phyloP scores from a whole-genome alignment of 2,113 vertebrate species.

The Catagonus wagneri region DNA sequence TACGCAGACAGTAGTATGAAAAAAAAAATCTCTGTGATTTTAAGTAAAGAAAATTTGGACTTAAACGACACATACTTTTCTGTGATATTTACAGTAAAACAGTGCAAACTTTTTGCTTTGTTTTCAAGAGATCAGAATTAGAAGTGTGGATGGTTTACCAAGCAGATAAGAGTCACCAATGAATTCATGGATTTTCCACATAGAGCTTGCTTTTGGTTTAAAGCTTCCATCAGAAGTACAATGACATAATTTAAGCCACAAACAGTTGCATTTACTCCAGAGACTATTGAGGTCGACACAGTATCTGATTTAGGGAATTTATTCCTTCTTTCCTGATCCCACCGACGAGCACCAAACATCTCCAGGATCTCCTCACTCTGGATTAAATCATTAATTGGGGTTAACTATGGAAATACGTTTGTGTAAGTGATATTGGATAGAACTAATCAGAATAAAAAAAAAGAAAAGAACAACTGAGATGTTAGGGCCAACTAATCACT shows the following conservation, averaged over 20 bases:
- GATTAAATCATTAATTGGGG: background rate
- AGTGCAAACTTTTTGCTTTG: background rate
- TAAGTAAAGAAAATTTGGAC: background rate
- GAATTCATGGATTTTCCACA: background rate
- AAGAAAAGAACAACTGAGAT: background rate
- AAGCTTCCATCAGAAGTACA: background rate
- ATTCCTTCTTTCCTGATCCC: background rate
- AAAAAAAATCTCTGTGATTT: too few relatives aligned
- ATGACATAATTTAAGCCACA: background rate
- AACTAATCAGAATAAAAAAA: background rate
- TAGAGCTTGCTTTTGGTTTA: background rate
- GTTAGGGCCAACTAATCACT: background rate
- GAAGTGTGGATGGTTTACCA: background rate
- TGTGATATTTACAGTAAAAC: background rate
- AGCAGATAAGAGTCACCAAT: background rate
- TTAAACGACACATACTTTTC: background rate
- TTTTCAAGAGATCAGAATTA: background rate
- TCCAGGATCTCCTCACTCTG: background rate
- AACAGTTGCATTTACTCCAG: background rate
- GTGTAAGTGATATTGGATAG: background rate
- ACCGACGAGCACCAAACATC: background rate
- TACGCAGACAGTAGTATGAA: background rate
- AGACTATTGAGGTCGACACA: background rate
- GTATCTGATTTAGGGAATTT: background rate
- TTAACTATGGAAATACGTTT: background rate